phyloP scores from a whole-genome alignment of 2,797 vertebrate species.

The Aldrovandia affinis region DNA sequence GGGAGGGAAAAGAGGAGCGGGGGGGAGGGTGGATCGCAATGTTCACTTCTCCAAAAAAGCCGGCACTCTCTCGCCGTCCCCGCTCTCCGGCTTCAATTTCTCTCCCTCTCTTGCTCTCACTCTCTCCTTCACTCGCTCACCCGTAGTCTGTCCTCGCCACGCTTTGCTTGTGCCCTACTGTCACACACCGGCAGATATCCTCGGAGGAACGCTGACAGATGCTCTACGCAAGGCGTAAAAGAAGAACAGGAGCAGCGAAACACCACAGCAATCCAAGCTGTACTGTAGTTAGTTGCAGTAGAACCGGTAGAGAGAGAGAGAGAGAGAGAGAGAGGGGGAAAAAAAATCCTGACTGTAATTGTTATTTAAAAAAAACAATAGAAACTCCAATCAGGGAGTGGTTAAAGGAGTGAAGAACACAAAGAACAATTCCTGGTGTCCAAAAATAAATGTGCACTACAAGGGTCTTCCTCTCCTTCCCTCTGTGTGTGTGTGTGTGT shows the following conservation, averaged over 20 bases:
- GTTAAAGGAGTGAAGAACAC: conserved; percentile 54
- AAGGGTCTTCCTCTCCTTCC: conserved; percentile 50
- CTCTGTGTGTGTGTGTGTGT: conserved; percentile 16
- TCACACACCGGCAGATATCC: conserved; percentile 35
- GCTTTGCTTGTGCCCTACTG: conserved; percentile 26
- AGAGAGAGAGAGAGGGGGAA: not conserved
- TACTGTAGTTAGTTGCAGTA: not conserved
- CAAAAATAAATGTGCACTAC: conserved; percentile 55
- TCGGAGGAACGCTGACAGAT: conserved; percentile 47
- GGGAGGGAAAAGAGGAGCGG: conserved; percentile 33
- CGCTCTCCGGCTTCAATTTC: conserved; percentile 22
- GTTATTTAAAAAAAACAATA: conserved; percentile 20
- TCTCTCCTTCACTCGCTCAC: conserved; percentile 9
- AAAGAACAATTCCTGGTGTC: conserved; percentile 27
- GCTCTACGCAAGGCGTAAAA: not conserved
- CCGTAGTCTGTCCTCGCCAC: conserved; percentile 6
- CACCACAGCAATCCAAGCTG: conserved; percentile 5
- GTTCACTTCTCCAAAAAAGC: conserved; percentile 27
- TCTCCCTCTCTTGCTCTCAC: not conserved
- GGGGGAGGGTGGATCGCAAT: conserved; percentile 2
- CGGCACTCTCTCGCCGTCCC: conserved; percentile 13
- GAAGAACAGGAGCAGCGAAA: not conserved
- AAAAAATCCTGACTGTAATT: conserved; percentile 40
- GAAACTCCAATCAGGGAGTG: conserved; percentile 64
- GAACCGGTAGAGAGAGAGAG: not conserved